Evolutionary conservation across 2,888 invertebrate genomes (phyloP).

Genomic region (Xestoiulus laeticollis): DNA sequence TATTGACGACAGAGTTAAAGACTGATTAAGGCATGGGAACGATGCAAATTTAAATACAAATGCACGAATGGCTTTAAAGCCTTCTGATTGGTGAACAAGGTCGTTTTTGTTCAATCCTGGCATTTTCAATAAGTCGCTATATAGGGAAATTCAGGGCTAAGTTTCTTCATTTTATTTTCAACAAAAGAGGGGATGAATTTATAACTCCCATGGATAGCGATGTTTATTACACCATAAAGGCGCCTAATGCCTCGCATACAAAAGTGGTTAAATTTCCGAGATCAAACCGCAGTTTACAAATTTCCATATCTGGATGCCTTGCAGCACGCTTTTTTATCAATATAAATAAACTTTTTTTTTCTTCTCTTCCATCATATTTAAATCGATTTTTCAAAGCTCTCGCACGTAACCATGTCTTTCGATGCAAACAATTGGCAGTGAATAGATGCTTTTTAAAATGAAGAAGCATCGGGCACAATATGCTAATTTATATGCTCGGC

Average conservation of each 20-base stretch:
- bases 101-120: background rate
- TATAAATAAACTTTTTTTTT: slow-evolving; percentile 34
- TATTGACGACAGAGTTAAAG: background rate
- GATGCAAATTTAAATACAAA: background rate
- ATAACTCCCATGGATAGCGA: slow-evolving; percentile 18
- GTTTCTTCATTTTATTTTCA: slow-evolving; percentile 24
- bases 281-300: slow-evolving; percentile 34
- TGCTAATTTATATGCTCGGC: slow-evolving; percentile 16
- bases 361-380: background rate
- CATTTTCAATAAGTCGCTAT: slow-evolving; percentile 24
- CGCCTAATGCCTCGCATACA: slow-evolving; percentile 27
- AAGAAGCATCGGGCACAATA: slow-evolving; percentile 29
- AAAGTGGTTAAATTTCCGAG: slow-evolving; percentile 34
- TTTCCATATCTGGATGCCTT: slow-evolving; percentile 20
- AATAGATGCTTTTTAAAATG: slow-evolving; percentile 31
- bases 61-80: background rate
- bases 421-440: slow-evolving; percentile 5
- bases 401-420: slow-evolving; percentile 4
- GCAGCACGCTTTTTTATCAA: slow-evolving; percentile 24
- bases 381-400: slow-evolving; percentile 30
- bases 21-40: background rate
- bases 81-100: background rate
- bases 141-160: background rate
- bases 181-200: slow-evolving; percentile 32
- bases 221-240: slow-evolving; percentile 20